A percentile compares a stretch with the other conserved stretches of the same genome.
Conservation (phyloP, 2,113 vertebrate genomes). For the Merops nubicus region DNA sequence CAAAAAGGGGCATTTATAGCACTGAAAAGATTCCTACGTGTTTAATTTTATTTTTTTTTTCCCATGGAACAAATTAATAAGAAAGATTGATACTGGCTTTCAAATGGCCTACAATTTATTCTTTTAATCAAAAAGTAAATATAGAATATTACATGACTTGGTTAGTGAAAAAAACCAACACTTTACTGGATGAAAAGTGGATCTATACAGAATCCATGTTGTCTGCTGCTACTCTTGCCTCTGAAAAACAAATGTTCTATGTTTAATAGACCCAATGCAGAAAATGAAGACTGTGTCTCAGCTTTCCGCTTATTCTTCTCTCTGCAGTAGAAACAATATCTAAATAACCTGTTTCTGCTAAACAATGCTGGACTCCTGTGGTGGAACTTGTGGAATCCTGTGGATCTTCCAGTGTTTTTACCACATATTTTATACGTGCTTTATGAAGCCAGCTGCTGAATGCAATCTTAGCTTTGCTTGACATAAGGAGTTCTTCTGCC, state of each 20-base stretch:
- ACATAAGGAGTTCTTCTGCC: constrained; percentile 15
- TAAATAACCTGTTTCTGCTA: constrained; percentile 21
- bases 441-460: constrained; percentile 44
- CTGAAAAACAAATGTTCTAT: constrained; percentile 25
- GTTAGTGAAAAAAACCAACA: background rate
- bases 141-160: background rate
- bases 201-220: background rate
- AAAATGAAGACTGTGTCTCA: background rate
- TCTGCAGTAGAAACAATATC: background rate
- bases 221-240: background rate
- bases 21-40: constrained; percentile 6
- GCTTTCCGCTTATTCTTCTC: background rate
- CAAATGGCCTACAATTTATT: constrained; percentile 2
- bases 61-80: background rate
- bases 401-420: background rate
- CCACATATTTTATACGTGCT: background rate
- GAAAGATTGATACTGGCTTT: constrained; percentile 13
- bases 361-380: background rate
- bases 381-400: constrained; percentile 7
- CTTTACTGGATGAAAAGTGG: background rate
- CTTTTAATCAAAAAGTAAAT: constrained; percentile 39
- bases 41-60: constrained; percentile 6
- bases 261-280: background rate
- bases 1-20: background rate
- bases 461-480: constrained; percentile 6